phyloP scores from a whole-genome alignment of 2,888 invertebrate species.

The Morpho deidamia region DNA sequence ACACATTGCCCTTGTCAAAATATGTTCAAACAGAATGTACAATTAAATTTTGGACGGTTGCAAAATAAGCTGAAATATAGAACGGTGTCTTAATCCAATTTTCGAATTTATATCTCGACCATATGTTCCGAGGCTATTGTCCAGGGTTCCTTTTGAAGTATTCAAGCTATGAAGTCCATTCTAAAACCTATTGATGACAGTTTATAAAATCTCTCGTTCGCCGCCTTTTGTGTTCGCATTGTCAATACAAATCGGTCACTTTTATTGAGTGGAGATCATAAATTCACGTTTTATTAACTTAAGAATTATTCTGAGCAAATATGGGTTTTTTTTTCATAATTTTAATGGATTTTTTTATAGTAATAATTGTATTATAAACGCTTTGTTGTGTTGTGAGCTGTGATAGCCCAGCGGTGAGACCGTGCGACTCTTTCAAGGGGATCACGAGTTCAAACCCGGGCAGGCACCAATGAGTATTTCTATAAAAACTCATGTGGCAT shows the following conservation, averaged over 20 bases:
- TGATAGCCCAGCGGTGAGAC: too few species aligned
- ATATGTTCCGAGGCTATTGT: conserved; percentile 65
- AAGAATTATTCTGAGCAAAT: not conserved
- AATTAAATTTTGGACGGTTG: conserved; percentile 47
- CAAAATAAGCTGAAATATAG: conserved; percentile 52
- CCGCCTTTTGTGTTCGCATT: conserved; percentile 33
- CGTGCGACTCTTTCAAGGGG: too few species aligned
- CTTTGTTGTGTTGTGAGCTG: too few species aligned
- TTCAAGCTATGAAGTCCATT: conserved; percentile 42
- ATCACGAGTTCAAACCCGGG: too few species aligned
- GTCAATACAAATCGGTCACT: conserved; percentile 38
- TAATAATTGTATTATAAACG: too few species aligned
- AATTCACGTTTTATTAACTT: conserved; percentile 27
- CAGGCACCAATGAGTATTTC: too few species aligned
- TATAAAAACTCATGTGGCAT: too few species aligned
- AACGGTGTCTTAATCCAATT: conserved; percentile 60
- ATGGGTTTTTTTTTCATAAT: too few species aligned
- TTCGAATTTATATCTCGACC: conserved; percentile 52
- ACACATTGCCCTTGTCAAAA: conserved; percentile 45
- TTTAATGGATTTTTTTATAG: too few species aligned
- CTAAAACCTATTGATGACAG: conserved; percentile 56
- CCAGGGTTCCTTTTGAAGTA: conserved; percentile 48
- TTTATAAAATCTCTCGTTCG: conserved; percentile 53
- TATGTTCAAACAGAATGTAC: conserved; percentile 45
- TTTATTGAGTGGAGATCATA: conserved; percentile 39